Conservation (phyloP, 1,140 invertebrate genomes). For the Latrodectus geometricus region DNA sequence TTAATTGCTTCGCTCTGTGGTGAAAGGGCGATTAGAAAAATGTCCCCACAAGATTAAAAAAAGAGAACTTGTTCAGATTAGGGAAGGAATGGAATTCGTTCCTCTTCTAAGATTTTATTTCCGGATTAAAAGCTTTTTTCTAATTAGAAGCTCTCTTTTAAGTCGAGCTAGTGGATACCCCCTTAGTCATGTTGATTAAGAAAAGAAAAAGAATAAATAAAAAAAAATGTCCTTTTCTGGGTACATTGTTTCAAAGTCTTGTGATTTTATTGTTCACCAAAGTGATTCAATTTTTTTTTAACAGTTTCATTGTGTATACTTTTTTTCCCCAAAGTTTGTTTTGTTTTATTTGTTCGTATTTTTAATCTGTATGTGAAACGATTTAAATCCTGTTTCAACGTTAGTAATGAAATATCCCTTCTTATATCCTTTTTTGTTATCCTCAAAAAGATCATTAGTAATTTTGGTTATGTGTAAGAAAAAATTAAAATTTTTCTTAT, state of each 20-base stretch:
- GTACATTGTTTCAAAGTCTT: conserved; percentile 50
- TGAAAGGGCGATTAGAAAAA: conserved; percentile 55
- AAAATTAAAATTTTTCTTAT: too few species aligned
- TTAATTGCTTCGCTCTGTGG: conserved; percentile 54
- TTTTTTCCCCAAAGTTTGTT: background rate
- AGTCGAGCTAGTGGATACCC: conserved; percentile 1
- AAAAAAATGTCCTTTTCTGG: conserved; percentile 36
- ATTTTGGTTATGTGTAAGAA: too few species aligned
- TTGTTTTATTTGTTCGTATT: background rate
- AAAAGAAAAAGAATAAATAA: conserved; percentile 18
- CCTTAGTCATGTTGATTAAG: conserved; percentile 48
- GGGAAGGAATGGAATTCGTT: conserved; percentile 40
- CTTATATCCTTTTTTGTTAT: conserved; percentile 7
- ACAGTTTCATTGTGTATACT: conserved; percentile 29
- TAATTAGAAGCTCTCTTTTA: conserved; percentile 49
- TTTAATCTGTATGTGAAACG: conserved; percentile 15
- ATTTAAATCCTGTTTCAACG: conserved; percentile 43
- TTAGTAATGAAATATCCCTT: conserved; percentile 38
- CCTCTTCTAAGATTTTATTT: conserved; percentile 55
- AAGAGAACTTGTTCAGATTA: conserved; percentile 51
- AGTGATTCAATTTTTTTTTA: conserved; percentile 39
- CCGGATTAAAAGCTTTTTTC: conserved; percentile 59
- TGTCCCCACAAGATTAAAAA: conserved; percentile 59
- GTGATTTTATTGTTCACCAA: conserved; percentile 53
- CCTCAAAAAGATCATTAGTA: too few species aligned